phyloP scores from a whole-genome alignment of 2,797 vertebrate species.

The Glossophaga mutica region DNA sequence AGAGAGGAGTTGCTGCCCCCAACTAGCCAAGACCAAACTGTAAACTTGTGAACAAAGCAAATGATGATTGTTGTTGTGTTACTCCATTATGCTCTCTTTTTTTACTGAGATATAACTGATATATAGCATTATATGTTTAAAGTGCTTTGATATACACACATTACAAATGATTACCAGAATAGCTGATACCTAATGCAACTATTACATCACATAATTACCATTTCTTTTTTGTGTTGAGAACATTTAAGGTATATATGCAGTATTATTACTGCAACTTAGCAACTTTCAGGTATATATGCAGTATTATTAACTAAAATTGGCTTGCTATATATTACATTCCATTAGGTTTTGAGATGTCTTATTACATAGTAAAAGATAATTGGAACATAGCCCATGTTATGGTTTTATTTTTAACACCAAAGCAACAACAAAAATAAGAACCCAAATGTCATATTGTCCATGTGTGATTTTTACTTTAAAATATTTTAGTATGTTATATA shows the following conservation, averaged over 20 bases:
- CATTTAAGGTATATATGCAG: neutral
- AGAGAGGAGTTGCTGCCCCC: neutral
- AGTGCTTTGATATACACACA: neutral
- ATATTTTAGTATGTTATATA: neutral
- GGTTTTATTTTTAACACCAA: neutral
- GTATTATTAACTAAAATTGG: neutral
- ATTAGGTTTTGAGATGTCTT: neutral
- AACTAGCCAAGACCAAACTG: neutral
- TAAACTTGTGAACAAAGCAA: neutral
- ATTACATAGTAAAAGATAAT: neutral
- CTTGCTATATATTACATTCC: neutral
- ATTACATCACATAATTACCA: neutral
- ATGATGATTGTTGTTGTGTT: neutral
- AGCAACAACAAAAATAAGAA: slow-evolving; percentile 3
- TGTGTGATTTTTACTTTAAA: neutral
- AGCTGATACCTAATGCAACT: neutral
- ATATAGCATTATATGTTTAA: neutral
- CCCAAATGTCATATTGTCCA: neutral
- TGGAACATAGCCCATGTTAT: neutral
- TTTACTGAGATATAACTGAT: neutral
- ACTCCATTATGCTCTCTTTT: neutral
- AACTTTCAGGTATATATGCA: neutral
- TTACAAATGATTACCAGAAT: neutral
- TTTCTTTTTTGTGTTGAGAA: neutral
- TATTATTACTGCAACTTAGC: slow-evolving; percentile 5